Conservation (phyloP, 2,113 vertebrate genomes). For the Siniperca knerii region DNA sequence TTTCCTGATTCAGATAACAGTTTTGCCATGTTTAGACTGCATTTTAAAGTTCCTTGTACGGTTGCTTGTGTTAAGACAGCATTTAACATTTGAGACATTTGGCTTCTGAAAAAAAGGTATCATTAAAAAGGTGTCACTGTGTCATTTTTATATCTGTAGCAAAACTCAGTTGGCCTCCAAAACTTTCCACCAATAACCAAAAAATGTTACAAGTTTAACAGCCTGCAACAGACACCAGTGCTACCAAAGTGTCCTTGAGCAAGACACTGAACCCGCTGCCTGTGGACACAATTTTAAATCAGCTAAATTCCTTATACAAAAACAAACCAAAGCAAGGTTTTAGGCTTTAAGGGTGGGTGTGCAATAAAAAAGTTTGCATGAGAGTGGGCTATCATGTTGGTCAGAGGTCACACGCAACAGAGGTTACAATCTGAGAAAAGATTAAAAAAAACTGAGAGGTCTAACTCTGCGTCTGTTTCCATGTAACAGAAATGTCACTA, state of each 20-base stretch:
- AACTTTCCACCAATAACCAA: neutral
- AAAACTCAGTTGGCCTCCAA: neutral
- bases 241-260: neutral
- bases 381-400: constrained; percentile 37
- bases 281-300: neutral
- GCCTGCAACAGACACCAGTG: fast-evolving
- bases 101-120: neutral
- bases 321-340: neutral
- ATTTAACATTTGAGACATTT: neutral
- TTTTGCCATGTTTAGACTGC: too few species aligned
- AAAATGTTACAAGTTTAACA: neutral
- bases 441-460: neutral
- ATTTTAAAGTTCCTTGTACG: too few species aligned
- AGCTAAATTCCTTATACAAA: neutral
- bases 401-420: constrained; percentile 72
- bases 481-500: neutral
- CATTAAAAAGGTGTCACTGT: neutral
- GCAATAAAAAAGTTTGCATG: neutral
- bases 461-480: constrained; percentile 21
- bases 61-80: neutral
- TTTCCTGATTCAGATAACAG: too few species aligned
- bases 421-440: constrained; percentile 59
- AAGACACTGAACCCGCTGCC: fast-evolving
- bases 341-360: neutral
- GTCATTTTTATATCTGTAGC: neutral